Evolutionary conservation across 2,113 vertebrate species (phyloP).

Genomic region (Tachycineta bicolor): DNA sequence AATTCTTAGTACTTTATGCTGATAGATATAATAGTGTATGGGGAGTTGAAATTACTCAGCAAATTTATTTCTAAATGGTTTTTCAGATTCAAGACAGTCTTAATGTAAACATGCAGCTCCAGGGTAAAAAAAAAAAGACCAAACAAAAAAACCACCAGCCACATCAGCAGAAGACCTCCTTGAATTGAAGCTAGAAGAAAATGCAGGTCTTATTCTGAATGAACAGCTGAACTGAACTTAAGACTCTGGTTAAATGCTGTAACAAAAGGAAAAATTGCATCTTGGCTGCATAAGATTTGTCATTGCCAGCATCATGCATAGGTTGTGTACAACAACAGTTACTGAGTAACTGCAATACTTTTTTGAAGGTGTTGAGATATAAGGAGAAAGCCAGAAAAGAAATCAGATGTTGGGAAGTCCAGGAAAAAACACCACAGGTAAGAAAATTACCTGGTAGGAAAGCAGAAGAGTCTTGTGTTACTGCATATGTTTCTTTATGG

Average conservation of each 20-base stretch:
- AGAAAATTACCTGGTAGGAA: neutral
- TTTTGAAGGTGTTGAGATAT: neutral
- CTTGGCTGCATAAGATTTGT: neutral
- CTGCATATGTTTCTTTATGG: neutral
- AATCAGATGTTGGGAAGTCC: neutral
- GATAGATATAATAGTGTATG: neutral
- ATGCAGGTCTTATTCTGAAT: neutral
- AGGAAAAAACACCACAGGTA: neutral
- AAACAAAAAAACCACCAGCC: neutral
- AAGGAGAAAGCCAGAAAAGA: neutral
- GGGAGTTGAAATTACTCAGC: neutral
- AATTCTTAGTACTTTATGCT: neutral
- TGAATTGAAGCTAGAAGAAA: neutral
- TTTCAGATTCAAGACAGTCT: neutral
- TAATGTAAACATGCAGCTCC: neutral
- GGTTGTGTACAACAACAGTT: neutral
- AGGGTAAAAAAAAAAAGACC: neutral
- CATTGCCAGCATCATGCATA: neutral
- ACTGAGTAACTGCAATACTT: neutral
- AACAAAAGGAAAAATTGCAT: neutral
- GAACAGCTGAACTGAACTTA: neutral
- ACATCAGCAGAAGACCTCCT: neutral
- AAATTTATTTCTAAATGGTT: neutral
- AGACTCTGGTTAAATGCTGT: neutral
- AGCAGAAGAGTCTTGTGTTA: neutral